These are phyloP conservation scores for Calypte anna DNA, from an alignment of 2,113 vertebrate species.

Conservation along the genomic window DNA sequence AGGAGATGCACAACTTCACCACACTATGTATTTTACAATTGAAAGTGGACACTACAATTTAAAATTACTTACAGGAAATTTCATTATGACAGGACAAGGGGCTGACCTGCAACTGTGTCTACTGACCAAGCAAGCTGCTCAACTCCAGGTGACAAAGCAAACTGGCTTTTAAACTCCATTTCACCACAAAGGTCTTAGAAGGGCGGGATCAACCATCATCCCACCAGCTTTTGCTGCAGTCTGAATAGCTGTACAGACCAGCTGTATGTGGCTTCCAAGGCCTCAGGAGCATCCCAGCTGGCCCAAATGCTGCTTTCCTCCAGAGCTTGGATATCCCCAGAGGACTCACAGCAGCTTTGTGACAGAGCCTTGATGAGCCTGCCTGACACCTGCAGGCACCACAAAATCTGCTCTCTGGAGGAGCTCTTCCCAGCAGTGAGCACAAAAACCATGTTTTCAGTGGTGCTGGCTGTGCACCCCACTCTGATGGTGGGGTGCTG, in stretches of 20 bases:
- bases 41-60: not conserved
- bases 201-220: not conserved
- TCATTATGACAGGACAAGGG: not conserved
- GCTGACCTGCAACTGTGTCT: not conserved
- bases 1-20: not conserved
- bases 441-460: not conserved
- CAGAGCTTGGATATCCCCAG: rapidly evolving
- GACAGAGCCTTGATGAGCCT: not conserved
- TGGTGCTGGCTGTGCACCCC: not conserved
- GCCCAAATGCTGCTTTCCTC: not conserved
- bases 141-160: not conserved
- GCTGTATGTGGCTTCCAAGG: not conserved
- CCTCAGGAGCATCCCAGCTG: not conserved
- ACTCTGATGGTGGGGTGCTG: not conserved
- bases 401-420: rapidly evolving
- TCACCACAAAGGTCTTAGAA: not conserved
- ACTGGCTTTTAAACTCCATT: not conserved
- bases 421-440: not conserved
- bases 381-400: rapidly evolving
- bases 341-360: not conserved
- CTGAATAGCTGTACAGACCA: not conserved
- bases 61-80: not conserved
- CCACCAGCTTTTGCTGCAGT: not conserved
- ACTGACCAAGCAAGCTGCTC: not conserved
- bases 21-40: not conserved